Percentiles rank a stretch among this genome's conserved stretches.
These are phyloP conservation scores for Drosophila triauraria DNA, from an alignment of 1,140 invertebrate species.

Conservation along the genomic window DNA sequence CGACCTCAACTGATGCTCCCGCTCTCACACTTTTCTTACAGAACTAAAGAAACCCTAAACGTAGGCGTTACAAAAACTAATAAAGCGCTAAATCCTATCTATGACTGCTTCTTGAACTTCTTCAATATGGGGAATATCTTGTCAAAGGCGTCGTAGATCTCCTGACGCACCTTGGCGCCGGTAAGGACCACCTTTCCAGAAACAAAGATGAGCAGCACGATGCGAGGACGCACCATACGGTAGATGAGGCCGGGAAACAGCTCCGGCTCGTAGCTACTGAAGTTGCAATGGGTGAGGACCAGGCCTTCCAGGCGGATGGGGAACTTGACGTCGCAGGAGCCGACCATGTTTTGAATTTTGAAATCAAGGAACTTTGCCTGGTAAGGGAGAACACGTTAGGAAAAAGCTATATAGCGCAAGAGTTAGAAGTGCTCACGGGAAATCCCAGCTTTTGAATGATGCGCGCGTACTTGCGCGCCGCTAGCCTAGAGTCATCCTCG, in stretches of 20 bases:
- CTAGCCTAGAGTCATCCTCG: conserved; percentile 98
- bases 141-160: conserved; percentile 99
- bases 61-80: conserved; percentile 59
- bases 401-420: not conserved
- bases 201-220: conserved; percentile 99
- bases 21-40: conserved; percentile 23
- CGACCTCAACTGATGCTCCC: conserved; percentile 26
- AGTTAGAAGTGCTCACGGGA: conserved; percentile 87
- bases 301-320: conserved; percentile 98
- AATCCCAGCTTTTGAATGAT: conserved; percentile 99
- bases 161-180: conserved; percentile 98
- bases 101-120: conserved; percentile 97
- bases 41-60: conserved; percentile 30
- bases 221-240: conserved; percentile 99
- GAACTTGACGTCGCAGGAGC: conserved; percentile 99
- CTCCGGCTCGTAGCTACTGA: conserved; percentile 97
- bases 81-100: conserved; percentile 46
- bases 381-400: conserved; percentile 75
- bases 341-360: conserved; percentile 99
- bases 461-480: conserved; percentile 99
- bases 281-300: conserved; percentile 98
- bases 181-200: conserved; percentile 99
- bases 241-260: conserved; percentile 99
- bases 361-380: conserved; percentile 99
- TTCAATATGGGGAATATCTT: conserved; percentile 99